These are phyloP conservation scores for Leptestheria dahalacensis DNA, from an alignment of 1,140 invertebrate genomes.

Conservation along the genomic window DNA sequence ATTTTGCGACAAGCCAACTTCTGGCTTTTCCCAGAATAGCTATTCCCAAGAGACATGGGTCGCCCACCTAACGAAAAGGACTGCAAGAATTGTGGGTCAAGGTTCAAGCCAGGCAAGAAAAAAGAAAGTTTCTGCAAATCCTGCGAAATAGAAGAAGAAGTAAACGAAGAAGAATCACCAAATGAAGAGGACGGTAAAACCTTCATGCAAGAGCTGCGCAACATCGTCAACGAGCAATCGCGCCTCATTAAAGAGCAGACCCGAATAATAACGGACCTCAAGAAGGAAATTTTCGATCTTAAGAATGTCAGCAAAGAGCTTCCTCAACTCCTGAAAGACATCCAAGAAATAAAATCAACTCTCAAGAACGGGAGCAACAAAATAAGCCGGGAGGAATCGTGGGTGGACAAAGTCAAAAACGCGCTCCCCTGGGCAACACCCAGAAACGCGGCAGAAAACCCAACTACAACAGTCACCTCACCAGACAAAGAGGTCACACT, in stretches of 20 bases:
- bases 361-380: not conserved
- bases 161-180: not conserved
- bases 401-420: not conserved
- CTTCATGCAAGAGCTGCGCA: not conserved
- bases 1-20: not conserved
- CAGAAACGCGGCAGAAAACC: not conserved
- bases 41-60: not conserved
- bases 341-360: not conserved
- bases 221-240: not conserved
- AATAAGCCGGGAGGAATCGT: not conserved
- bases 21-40: not conserved
- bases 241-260: not conserved
- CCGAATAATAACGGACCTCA: not conserved
- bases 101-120: not conserved
- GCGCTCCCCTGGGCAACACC: not conserved
- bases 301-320: not conserved
- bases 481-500: not conserved
- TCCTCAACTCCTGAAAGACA: not conserved
- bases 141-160: not conserved
- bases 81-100: not conserved
- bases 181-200: not conserved
- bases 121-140: not conserved
- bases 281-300: not conserved
- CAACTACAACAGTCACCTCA: not conserved
- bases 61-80: not conserved